Base-by-base conservation (phyloP, 2,888 invertebrate genomes). In the Marronus borbonicus region DNA sequence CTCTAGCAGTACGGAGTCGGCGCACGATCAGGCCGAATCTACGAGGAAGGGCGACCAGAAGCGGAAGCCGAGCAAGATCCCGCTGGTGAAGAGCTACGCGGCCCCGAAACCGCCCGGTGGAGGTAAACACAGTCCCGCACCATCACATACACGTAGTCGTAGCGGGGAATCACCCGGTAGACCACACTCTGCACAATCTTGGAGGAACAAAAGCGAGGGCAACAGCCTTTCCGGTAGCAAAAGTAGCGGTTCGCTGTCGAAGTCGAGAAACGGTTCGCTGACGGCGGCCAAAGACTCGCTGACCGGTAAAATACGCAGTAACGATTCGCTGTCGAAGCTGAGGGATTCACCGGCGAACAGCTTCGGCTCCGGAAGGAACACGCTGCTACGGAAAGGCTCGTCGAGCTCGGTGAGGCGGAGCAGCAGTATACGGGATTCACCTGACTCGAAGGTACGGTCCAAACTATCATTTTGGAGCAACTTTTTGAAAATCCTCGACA, bases 371-470 rank as follows among this genome's bases (percentile, higher is more conserved):
- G 79, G 77, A 80, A 83, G 83, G 24, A 83, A 82, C 75, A 82
- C 76, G 83, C 82, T 81, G 79, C 78, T 85, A 84, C 83, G 86
- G 81, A 87, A 87, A 82, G 80, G 82, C 55, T 75, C 76, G 36
- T 81, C 83, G 78, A 79, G 83, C 65, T 84, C 85, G 76, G 84
- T 82, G 70, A 82, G 85, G 82, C 85, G 83, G 81, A 82, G 80
- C 78, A 88, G 84, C 85, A 89, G 86, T 87, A 88, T 81, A 86
- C 87, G 84, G 82, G 85, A 83, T 81, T 85, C 82, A 86, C 88
- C 84, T 85, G 92, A 92, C 87, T 85, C 87, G 87, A 94, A 94
- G 94, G 94, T 94, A 93, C 94, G 94, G 88, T 89, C 91, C 88
- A 92, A 91, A 89, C 91, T 92, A 88, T 91, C 91, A 89, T 93